Conservation (phyloP, 2,888 invertebrate species). For the Pterobdella sp. region DNA sequence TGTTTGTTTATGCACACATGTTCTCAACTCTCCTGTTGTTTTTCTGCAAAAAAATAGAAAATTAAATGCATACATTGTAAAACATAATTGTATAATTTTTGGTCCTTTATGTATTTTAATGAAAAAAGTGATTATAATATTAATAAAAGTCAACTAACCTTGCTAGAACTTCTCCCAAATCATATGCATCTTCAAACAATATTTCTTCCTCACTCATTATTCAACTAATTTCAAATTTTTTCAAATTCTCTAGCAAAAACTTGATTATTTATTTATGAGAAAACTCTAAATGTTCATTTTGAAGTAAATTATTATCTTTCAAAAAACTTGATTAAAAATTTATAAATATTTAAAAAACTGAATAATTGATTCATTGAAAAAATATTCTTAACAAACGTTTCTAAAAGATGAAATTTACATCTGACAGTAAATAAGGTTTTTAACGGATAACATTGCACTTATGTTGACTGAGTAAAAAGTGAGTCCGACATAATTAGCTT, state of each 20-base stretch:
- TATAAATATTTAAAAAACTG: no score
- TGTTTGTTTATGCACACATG: constrained; percentile 88
- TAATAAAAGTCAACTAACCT: constrained; percentile 66
- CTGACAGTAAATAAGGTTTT: no score
- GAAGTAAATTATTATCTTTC: no score
- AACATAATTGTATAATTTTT: not conserved
- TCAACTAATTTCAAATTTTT: not conserved
- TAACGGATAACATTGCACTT: no score
- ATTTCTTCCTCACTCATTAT: constrained; percentile 66
- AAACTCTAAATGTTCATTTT: no score
- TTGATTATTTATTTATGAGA: no score
- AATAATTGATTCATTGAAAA: constrained; percentile 1
- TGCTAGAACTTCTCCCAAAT: constrained; percentile 89
- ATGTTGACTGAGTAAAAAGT: constrained; percentile 8
- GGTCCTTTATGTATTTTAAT: not conserved
- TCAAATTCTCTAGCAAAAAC: no score
- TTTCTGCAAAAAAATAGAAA: constrained; percentile 5
- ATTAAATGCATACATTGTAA: not conserved
- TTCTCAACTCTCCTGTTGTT: constrained; percentile 56
- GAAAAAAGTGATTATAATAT: not conserved
- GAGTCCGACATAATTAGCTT: constrained; percentile 2
- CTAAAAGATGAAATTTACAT: not conserved
- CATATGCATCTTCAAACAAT: constrained; percentile 92
- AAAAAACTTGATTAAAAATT: no score
- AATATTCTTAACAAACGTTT: not conserved